Conservation (phyloP, 2,113 vertebrate genomes). For the Gorsachius goisagi region DNA sequence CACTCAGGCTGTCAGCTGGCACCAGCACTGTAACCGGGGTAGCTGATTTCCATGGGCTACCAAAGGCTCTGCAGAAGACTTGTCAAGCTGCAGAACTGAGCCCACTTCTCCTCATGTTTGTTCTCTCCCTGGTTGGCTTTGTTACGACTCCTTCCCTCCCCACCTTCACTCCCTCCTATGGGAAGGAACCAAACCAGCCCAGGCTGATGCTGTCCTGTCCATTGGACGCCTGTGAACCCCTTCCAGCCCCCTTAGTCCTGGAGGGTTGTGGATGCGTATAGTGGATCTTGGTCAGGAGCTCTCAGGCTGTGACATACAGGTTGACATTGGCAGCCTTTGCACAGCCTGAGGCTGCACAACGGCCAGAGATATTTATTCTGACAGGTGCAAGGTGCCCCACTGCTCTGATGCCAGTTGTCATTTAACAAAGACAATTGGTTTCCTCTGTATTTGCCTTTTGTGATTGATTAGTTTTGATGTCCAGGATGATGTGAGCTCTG, state of each 20-base stretch:
- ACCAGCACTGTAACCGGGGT: neutral
- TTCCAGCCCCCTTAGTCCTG: neutral
- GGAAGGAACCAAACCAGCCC: neutral
- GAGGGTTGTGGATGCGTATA: neutral
- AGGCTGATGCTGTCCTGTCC: neutral
- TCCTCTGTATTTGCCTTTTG: neutral
- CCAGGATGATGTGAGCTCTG: neutral
- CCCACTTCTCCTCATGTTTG: neutral
- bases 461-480: neutral
- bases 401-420: neutral
- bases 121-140: neutral
- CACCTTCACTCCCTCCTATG: fast-evolving
- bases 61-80: neutral
- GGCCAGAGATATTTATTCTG: neutral
- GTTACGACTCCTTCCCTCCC: fast-evolving
- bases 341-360: neutral
- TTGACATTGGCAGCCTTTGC: neutral
- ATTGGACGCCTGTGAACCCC: neutral
- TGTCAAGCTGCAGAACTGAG: neutral
- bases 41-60: neutral
- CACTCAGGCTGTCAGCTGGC: neutral
- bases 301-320: neutral
- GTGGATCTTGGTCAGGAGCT: neutral
- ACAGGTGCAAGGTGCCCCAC: neutral
- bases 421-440: neutral